Evolutionary conservation across 1,140 invertebrate genomes (phyloP).

Genomic region (Formica selysi): DNA sequence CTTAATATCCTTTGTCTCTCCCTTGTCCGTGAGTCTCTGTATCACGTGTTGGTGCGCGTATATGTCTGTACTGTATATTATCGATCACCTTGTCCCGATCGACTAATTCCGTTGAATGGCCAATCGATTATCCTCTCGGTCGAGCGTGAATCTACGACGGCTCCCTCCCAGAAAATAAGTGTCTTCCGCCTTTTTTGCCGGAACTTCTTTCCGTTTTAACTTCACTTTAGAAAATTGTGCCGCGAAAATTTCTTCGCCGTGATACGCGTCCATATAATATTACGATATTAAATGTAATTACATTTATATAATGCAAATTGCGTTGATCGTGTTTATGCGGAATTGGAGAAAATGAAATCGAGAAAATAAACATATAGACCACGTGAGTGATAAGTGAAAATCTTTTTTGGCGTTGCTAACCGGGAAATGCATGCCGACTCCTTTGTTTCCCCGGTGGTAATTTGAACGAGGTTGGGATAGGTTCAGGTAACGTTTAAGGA

Average conservation of each 20-base stretch:
- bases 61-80: constrained; percentile 33
- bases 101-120: constrained; percentile 71
- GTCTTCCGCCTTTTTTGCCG: constrained; percentile 37
- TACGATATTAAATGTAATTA: not conserved
- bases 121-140: constrained; percentile 74
- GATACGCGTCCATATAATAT: not conserved
- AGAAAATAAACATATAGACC: not conserved
- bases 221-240: constrained; percentile 6
- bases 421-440: constrained; percentile 50
- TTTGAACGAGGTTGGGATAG: constrained; percentile 75
- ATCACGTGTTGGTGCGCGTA: constrained; percentile 1
- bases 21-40: not conserved
- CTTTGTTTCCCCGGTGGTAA: constrained; percentile 64
- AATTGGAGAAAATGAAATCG: not conserved
- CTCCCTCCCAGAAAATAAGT: constrained; percentile 40
- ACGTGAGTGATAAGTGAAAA: constrained; percentile 20
- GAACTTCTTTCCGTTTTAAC: constrained; percentile 44
- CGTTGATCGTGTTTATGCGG: not conserved
- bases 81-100: constrained; percentile 59
- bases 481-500: constrained; percentile 75
- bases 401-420: not conserved
- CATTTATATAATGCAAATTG: not conserved
- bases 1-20: not conserved
- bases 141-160: constrained; percentile 66
- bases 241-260: not conserved